A percentile compares a stretch with the other conserved stretches of the same genome.
Conservation (phyloP, 2,113 vertebrate species). For the Leptosomus discolor region DNA sequence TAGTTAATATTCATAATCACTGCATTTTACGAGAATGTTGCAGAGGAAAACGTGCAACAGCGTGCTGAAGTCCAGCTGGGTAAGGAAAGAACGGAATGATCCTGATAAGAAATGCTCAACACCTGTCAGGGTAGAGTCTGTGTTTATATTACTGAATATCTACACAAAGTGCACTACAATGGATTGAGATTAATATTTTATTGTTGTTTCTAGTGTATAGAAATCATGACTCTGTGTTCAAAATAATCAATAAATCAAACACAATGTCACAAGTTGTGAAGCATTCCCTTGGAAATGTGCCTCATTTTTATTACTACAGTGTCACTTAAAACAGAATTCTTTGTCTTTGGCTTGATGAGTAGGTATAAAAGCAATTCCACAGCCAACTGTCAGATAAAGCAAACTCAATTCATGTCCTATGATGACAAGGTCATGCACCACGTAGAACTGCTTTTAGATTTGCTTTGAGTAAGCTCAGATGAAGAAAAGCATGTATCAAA, state of each 20-base stretch:
- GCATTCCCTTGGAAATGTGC: conserved; percentile 37
- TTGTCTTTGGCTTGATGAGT: conserved; percentile 65
- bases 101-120: neutral
- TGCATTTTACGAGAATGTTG: neutral
- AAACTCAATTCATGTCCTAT: conserved; percentile 59
- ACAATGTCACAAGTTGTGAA: conserved; percentile 47
- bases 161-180: neutral
- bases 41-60: neutral
- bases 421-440: conserved; percentile 57
- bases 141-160: neutral
- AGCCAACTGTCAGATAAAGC: conserved; percentile 62
- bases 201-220: conserved; percentile 12
- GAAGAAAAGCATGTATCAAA: conserved; percentile 34
- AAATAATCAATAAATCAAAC: conserved; percentile 72
- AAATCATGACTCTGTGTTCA: conserved; percentile 42
- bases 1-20: neutral
- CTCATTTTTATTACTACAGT: conserved; percentile 6
- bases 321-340: conserved; percentile 58
- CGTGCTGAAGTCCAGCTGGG: neutral
- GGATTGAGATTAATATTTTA: conserved; percentile 3
- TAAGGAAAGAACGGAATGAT: neutral
- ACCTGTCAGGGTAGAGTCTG: neutral
- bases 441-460: conserved; percentile 35
- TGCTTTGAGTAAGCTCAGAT: conserved; percentile 40
- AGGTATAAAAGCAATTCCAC: conserved; percentile 64